phyloP scores from a whole-genome alignment of 2,113 vertebrate genomes.

The Phylloscopus trochilus region DNA sequence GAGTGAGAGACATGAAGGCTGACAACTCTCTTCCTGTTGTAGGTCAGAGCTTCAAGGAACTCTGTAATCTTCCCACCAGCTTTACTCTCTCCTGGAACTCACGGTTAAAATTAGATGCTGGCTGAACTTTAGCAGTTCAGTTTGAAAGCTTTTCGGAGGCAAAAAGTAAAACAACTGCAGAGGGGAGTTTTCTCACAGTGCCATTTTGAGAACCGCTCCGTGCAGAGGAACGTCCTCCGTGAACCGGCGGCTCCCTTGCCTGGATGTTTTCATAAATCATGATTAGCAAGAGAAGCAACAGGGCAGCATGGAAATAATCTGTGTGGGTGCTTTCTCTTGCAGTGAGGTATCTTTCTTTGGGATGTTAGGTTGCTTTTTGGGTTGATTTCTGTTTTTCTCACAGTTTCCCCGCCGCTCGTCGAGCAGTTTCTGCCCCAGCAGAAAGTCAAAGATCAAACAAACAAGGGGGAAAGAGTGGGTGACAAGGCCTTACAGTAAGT shows the following conservation, averaged over 20 bases:
- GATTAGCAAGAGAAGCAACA: background rate
- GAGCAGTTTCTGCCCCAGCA: background rate
- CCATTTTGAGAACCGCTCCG: constrained; percentile 68
- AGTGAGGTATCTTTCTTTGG: background rate
- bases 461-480: background rate
- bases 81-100: constrained; percentile 82
- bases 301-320: constrained; percentile 27
- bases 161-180: constrained; percentile 66
- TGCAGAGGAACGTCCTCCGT: constrained; percentile 39
- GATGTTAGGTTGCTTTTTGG: background rate
- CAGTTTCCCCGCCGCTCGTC: constrained; percentile 35
- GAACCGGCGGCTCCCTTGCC: constrained; percentile 19
- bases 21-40: constrained; percentile 88
- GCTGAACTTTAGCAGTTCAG: constrained; percentile 80
- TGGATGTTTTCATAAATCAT: background rate
- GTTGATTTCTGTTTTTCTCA: background rate
- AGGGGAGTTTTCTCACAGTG: constrained; percentile 78
- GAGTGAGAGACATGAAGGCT: constrained; percentile 81
- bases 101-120: constrained; percentile 84
- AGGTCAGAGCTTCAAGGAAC: constrained; percentile 91
- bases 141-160: constrained; percentile 75
- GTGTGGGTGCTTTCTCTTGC: background rate
- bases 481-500: constrained; percentile 12
- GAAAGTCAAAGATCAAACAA: constrained; percentile 46
- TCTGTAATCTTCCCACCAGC: constrained; percentile 95